Evolutionary conservation across 2,888 invertebrate species (phyloP).

Genomic region (Lasioglossum vierecki): DNA sequence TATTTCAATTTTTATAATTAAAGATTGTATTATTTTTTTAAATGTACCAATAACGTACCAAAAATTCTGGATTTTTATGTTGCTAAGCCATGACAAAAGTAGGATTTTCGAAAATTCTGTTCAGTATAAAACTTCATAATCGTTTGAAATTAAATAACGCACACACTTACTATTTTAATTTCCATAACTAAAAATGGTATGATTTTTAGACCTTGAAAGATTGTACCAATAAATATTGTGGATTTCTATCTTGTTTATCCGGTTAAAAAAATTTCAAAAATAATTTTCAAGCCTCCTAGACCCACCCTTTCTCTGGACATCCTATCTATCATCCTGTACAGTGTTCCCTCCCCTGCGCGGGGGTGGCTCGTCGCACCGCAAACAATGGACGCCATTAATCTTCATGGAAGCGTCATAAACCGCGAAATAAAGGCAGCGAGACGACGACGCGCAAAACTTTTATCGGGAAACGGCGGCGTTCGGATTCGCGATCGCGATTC

Average conservation of each 20-base stretch:
- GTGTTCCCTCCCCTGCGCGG: constrained; percentile 28
- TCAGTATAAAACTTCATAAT: no score
- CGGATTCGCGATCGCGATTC: constrained; percentile 1
- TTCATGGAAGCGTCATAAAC: constrained; percentile 73
- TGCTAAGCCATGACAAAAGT: no score
- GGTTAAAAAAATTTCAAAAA: background rate
- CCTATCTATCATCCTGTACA: constrained; percentile 38
- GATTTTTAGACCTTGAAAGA: background rate
- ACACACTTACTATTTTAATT: background rate
- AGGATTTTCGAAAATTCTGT: no score
- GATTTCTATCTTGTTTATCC: background rate
- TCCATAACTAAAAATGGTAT: background rate
- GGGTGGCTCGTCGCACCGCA: constrained; percentile 41
- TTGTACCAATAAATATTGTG: background rate
- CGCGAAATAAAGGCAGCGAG: constrained; percentile 63
- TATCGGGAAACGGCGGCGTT: background rate
- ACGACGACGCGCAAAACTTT: background rate
- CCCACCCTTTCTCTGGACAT: constrained; percentile 47
- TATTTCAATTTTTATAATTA: no score
- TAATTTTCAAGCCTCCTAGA: constrained; percentile 4
- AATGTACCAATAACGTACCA: no score
- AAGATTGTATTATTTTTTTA: no score
- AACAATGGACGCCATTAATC: constrained; percentile 74
- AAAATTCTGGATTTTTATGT: no score
- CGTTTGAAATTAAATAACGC: no score